phyloP scores from a whole-genome alignment of 2,797 vertebrate genomes.

The Nannoperca obscura region DNA sequence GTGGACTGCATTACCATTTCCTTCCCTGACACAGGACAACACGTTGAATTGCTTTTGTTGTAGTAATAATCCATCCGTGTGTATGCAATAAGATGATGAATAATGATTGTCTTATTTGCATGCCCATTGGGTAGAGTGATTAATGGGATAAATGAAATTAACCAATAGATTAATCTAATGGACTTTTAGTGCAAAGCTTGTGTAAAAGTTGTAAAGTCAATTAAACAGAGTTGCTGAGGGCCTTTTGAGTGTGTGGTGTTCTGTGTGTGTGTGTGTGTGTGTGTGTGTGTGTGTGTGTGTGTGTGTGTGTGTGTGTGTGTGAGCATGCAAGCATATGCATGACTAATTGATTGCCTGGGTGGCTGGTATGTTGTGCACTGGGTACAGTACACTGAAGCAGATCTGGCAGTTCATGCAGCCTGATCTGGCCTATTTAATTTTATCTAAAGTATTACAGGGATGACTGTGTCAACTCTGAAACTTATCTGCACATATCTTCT shows the following conservation, averaged over 20 bases:
- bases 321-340: conserved; percentile 15
- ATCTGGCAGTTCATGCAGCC: conserved; percentile 31
- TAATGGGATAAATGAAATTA: conserved; percentile 64
- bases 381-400: conserved; percentile 31
- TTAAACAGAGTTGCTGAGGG: conserved; percentile 50
- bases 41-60: conserved; percentile 25
- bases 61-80: conserved; percentile 7
- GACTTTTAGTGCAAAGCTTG: conserved; percentile 64
- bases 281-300: conserved; percentile 11
- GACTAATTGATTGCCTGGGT: conserved; percentile 41
- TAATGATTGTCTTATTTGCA: conserved; percentile 52
- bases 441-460: conserved; percentile 44
- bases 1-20: conserved; percentile 55
- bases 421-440: conserved; percentile 32
- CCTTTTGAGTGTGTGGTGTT: conserved; percentile 35
- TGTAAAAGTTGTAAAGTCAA: conserved; percentile 71
- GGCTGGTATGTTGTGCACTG: conserved; percentile 24
- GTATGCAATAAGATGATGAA: conserved; percentile 48
- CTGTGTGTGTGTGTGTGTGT: background rate
- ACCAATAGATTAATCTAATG: conserved; percentile 58
- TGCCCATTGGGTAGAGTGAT: conserved; percentile 55
- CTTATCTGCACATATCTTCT: conserved; percentile 40
- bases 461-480: conserved; percentile 34
- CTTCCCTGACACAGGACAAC: conserved; percentile 38
- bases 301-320: conserved; percentile 4